A percentile compares a stretch with the other conserved stretches of the same genome.
phyloP scores from a whole-genome alignment of 2,113 vertebrate species.

The Gallinago undulata region DNA sequence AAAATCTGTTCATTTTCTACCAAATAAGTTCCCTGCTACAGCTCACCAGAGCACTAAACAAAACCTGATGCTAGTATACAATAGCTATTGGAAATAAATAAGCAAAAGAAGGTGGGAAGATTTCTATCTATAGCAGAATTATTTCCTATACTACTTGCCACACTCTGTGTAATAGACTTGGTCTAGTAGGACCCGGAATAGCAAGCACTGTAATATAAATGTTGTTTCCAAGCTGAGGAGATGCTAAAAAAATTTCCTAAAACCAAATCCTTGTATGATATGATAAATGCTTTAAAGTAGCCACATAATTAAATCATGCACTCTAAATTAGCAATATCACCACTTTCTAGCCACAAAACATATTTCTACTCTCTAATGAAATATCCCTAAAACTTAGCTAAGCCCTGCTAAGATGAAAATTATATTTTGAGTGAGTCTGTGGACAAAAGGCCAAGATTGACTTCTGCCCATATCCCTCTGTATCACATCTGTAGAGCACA shows the following conservation, averaged over 20 bases:
- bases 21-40: neutral
- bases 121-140: neutral
- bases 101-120: neutral
- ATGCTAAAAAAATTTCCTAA: neutral
- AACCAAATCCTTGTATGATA: neutral
- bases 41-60: neutral
- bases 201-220: neutral
- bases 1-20: neutral
- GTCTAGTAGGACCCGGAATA: neutral
- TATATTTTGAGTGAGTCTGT: neutral
- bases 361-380: neutral
- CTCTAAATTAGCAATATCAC: neutral
- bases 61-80: neutral
- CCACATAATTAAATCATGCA: neutral
- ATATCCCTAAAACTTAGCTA: neutral
- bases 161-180: neutral
- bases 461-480: neutral
- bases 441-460: neutral
- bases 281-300: neutral
- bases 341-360: neutral
- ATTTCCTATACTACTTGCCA: neutral
- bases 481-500: neutral
- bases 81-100: neutral
- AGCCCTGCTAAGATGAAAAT: neutral
- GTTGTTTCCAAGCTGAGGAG: neutral